These are phyloP conservation scores for Luidia sarsii DNA, from an alignment of 53 echinoderm and acorn worm genomes.

Conservation along the genomic window DNA sequence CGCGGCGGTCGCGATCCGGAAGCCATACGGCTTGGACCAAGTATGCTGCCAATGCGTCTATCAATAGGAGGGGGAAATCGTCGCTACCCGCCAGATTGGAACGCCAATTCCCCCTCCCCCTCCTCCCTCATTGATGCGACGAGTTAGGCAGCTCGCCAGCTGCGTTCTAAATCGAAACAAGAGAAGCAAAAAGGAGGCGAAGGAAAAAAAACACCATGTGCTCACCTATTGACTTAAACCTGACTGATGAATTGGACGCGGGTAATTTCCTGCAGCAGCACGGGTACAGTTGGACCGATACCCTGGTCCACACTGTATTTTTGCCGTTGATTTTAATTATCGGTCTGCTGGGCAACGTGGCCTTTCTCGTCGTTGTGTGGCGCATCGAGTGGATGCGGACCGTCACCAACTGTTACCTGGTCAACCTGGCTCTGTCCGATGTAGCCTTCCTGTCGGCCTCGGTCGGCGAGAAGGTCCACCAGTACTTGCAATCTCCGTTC, in stretches of 20 bases:
- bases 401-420: conserved; percentile 78
- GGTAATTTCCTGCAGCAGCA: background rate
- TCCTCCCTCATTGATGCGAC: too few species aligned
- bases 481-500: conserved; percentile 60
- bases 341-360: conserved; percentile 76
- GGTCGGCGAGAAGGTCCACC: conserved; percentile 76
- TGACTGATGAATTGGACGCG: conserved; percentile 1
- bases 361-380: conserved; percentile 83
- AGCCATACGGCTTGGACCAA: too few species aligned
- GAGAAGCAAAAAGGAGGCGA: too few species aligned
- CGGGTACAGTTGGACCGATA: conserved; percentile 22
- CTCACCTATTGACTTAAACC: too few species aligned
- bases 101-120: too few species aligned
- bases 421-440: conserved; percentile 88
- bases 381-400: conserved; percentile 85
- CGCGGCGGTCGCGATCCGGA: too few species aligned
- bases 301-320: conserved; percentile 48
- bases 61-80: too few species aligned
- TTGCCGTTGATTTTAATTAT: conserved; percentile 69
- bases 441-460: conserved; percentile 71
- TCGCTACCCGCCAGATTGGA: too few species aligned
- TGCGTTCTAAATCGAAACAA: too few species aligned
- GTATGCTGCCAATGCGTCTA: too few species aligned
- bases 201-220: too few species aligned
- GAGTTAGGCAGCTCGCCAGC: too few species aligned